Base-by-base conservation (phyloP, 2,888 invertebrate genomes). In the Pammene aurita region DNA sequence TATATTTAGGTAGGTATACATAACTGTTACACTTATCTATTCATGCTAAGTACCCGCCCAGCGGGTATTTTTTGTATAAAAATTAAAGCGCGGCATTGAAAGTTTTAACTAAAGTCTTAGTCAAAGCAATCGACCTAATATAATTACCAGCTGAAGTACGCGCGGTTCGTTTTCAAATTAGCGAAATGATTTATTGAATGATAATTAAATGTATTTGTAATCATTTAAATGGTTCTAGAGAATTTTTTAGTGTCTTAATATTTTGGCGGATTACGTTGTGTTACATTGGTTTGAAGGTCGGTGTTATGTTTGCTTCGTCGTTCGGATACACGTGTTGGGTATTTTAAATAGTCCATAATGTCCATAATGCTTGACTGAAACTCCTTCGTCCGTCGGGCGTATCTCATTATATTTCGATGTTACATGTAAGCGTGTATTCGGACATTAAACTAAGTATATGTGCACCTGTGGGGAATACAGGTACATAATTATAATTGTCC, bases 171-270 rank as follows among this genome's bases (percentile, higher is more conserved):
- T 76, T 76, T 78, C 41, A 75, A 80, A 79, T 84, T 89, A 89
- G 89, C 77, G 72, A 88, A 88, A 84, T 88, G 78, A 83, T 88
- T 86, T 88, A 84, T 83, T 76, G 64, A 70, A 85, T 81, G 78
- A 80, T 80, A n/a, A n/a, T n/a, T n/a, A 77, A 75, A 75, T 79
- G 76, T 83, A 80, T 79, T 79, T 80, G 81, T 82, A 78, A 80
- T 80, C 72, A 81, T 82, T 84, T 82, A 80, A 82, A 78, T 85
- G 80, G 83, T 86, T 83, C 80, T 91, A 92, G 91, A 84, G 84
- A 92, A 92, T 89, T 91, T 86, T 90, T 90, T 89, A 88, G 90
- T 84, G 86, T 89, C 84, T 85, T 89, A 88, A 86, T 79, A 82
- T 82, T 87, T 84, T 83, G 81, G 81, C 84, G 84, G 82, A 81